Conservation (phyloP, 2,888 invertebrate species). For the Drosophila tanythrix region DNA sequence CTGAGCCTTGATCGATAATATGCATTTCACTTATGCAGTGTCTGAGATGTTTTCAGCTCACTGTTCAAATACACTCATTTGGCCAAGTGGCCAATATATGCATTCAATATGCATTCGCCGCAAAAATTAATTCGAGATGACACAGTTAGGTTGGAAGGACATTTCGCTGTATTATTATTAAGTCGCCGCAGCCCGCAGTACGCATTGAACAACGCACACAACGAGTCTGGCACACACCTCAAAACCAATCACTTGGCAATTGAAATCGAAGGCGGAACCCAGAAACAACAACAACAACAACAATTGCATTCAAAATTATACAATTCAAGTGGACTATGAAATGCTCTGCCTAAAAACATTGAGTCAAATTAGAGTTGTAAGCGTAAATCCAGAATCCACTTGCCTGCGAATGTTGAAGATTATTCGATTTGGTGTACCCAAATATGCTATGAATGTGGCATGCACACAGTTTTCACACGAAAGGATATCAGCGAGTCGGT, state of each 20-base stretch:
- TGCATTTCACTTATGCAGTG: neutral
- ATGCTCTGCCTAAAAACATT: conserved; percentile 23
- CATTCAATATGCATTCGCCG: conserved; percentile 32
- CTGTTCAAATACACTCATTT: neutral
- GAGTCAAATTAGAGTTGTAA: neutral
- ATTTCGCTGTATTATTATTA: conserved; percentile 63
- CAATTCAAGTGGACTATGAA: conserved; percentile 14
- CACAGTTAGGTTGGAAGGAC: conserved; percentile 40
- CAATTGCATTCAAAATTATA: conserved; percentile 20
- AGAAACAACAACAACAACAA: conserved; percentile 19
- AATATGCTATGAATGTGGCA: neutral
- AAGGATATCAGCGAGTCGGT: neutral
- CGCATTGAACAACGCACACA: conserved; percentile 20
- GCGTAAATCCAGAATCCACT: neutral
- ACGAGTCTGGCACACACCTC: conserved; percentile 1
- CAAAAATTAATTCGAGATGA: conserved; percentile 68
- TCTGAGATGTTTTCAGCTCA: neutral
- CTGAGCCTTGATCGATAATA: neutral
- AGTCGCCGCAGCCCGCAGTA: conserved; percentile 57
- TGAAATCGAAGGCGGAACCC: conserved; percentile 51
- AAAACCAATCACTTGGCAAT: conserved; percentile 75
- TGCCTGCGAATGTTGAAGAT: neutral
- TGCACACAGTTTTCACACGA: neutral
- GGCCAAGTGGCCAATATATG: neutral
- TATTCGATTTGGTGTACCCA: neutral